Evolutionary conservation across 2,888 invertebrate species (phyloP).

Genomic region (Tuta absoluta): DNA sequence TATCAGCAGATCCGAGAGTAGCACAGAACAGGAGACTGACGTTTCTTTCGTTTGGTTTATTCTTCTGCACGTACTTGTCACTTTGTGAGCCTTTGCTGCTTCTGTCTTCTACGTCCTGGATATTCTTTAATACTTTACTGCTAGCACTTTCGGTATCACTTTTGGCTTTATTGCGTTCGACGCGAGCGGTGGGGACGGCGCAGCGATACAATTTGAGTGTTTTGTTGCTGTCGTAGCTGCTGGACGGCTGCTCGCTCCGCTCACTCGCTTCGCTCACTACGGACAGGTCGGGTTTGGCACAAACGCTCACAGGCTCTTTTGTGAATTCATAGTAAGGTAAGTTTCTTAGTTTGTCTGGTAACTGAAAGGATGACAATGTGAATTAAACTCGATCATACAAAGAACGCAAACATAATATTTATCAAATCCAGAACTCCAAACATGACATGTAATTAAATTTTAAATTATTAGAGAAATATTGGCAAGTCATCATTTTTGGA

Average conservation of each 20-base stretch:
- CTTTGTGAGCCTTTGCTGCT: slow-evolving; percentile 39
- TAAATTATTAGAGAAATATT: too few relatives aligned
- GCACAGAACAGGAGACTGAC: slow-evolving; percentile 53
- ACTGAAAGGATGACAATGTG: slow-evolving; percentile 48
- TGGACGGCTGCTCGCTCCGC: slow-evolving; percentile 37
- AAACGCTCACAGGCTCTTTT: slow-evolving; percentile 51
- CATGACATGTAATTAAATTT: too few relatives aligned
- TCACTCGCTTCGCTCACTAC: slow-evolving; percentile 60
- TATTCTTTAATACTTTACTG: not conserved
- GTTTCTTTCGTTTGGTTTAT: slow-evolving; percentile 31
- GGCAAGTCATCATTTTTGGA: too few relatives aligned
- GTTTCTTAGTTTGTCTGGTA: slow-evolving; percentile 58
- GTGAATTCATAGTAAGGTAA: slow-evolving; percentile 51
- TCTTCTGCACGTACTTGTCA: slow-evolving; percentile 32
- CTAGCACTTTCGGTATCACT: slow-evolving; percentile 15
- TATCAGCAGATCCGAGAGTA: slow-evolving; percentile 53
- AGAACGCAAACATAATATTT: not conserved
- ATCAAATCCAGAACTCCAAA: too few relatives aligned
- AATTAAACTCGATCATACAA: not conserved
- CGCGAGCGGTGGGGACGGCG: slow-evolving; percentile 39
- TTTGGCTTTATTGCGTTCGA: slow-evolving; percentile 21
- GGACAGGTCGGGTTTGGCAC: slow-evolving; percentile 54
- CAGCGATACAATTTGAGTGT: slow-evolving; percentile 43
- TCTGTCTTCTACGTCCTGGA: slow-evolving; percentile 26
- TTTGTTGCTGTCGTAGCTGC: slow-evolving; percentile 35